Evolutionary conservation across 2,888 invertebrate genomes (phyloP).

Genomic region (Deroplatys truncata): DNA sequence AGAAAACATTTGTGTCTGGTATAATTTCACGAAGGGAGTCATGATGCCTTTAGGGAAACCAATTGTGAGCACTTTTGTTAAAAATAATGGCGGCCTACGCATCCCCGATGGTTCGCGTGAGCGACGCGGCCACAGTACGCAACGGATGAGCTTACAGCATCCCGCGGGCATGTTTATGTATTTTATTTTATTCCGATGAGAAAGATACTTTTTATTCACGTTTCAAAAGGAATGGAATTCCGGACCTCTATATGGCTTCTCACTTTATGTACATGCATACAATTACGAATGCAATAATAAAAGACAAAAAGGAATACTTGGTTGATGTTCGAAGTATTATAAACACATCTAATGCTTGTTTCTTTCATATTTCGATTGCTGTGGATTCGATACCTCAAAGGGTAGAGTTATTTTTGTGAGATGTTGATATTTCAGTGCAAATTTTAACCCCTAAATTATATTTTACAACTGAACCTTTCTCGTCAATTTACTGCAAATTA

Average conservation of each 20-base stretch:
- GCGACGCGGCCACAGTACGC: not conserved
- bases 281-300: too few relatives aligned
- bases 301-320: too few relatives aligned
- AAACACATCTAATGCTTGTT: too few relatives aligned
- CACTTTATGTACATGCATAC: not conserved
- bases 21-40: not conserved
- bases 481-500: too few relatives aligned
- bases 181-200: not conserved
- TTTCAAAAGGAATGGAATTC: not conserved
- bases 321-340: too few relatives aligned
- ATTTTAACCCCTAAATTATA: too few relatives aligned
- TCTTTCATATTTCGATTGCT: too few relatives aligned
- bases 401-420: too few relatives aligned
- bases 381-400: too few relatives aligned
- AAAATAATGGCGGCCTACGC: too few relatives aligned
- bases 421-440: too few relatives aligned
- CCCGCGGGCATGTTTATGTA: not conserved
- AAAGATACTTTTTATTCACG: not conserved
- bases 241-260: not conserved
- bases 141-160: not conserved
- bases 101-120: not conserved
- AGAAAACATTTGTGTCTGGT: not conserved
- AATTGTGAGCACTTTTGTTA: not conserved
- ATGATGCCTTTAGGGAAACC: not conserved
- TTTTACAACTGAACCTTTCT: too few relatives aligned